Base-by-base conservation (phyloP, 2,888 invertebrate genomes). In the Deilephila elpenor region DNA sequence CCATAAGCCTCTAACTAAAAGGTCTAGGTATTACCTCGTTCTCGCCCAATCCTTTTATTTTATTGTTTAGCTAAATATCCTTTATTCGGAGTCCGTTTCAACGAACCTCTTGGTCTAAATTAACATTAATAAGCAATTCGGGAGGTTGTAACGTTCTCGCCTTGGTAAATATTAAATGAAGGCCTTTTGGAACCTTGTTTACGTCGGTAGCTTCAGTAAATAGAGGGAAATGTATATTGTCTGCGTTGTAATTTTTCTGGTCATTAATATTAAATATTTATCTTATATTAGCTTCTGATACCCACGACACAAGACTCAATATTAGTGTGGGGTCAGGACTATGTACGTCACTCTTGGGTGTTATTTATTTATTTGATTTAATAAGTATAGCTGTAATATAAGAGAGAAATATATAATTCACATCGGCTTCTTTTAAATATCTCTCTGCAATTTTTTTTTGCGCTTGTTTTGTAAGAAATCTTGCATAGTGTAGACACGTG, bases 101-200 rank as follows among this genome's bases (percentile, higher is more conserved):
- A 70, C 19, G 56, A 32, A n/a, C 71, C 59, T 29, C 56, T 71
- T 70, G 17, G 53, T 53, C 53, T 53, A 25, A 59, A 71, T 59
- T 56, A 71, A 71, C 53, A 53, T 56, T 59, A 71, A 71, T 71
- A 59, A 59, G 59, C 19, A 20, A 56, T 67, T 71, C n/a, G 56
- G n/a, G 56, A 56, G 56, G 37, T 53, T 19, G 59, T 71, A 59
- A 56, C 14, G 59, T 6, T 59, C 34, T 32, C 14, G 56, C 6
- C 32, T 20, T 34, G n/a, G 59, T 71, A 20, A 71, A 71, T 37
- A 51, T 59, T 59, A 32, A 32, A 56, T 61, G 60, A 29, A 72
- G 29, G 51, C 17, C 44, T 67, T 17, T 17, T 25, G 25, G 5
- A 25, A 20, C 44, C 37, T 20, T 44, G 20, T 37, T 5, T 25